phyloP scores from a whole-genome alignment of 2,888 invertebrate species.

The Sussaba pulchella region DNA sequence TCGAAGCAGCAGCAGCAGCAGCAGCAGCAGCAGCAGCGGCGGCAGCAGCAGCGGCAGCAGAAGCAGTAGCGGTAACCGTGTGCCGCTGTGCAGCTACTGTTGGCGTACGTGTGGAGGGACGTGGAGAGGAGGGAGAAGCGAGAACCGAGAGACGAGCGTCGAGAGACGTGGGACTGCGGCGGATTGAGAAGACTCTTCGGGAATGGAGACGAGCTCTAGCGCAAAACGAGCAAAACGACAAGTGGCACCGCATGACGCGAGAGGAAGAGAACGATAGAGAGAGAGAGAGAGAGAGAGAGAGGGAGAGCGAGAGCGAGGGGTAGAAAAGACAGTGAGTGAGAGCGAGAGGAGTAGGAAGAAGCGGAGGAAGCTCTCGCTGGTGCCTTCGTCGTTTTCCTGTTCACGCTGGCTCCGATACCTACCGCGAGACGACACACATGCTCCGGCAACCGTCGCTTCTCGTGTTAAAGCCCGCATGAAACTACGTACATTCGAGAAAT shows the following conservation, averaged over 20 bases:
- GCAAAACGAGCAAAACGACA: constrained; percentile 62
- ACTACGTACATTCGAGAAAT: not conserved
- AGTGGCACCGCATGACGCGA: constrained; percentile 30
- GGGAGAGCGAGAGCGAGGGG: too few species aligned
- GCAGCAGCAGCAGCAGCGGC: constrained; percentile 13
- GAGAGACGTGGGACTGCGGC: constrained; percentile 60
- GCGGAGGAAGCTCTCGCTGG: constrained; percentile 46
- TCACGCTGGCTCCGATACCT: constrained; percentile 17
- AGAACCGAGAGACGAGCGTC: constrained; percentile 42
- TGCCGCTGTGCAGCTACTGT: constrained; percentile 15
- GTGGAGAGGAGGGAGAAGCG: constrained; percentile 34
- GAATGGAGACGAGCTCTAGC: constrained; percentile 52
- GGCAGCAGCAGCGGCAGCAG: constrained; percentile 14
- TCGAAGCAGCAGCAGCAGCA: constrained; percentile 9
- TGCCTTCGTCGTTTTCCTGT: constrained; percentile 25
- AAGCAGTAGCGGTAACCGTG: constrained; percentile 25
- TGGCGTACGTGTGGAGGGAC: constrained; percentile 20
- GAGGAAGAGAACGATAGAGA: constrained; percentile 19
- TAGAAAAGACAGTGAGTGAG: too few species aligned
- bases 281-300: too few species aligned
- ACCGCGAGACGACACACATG: constrained; percentile 17
- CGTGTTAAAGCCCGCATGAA: not conserved
- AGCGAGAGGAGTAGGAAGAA: constrained; percentile 21
- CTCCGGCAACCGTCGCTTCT: not conserved
- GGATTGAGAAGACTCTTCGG: constrained; percentile 63